Evolutionary conservation across 1,140 invertebrate genomes (phyloP), one percentile per base, ranked within the genome.

Genomic region (Rhagoletis pomonella): DNA sequence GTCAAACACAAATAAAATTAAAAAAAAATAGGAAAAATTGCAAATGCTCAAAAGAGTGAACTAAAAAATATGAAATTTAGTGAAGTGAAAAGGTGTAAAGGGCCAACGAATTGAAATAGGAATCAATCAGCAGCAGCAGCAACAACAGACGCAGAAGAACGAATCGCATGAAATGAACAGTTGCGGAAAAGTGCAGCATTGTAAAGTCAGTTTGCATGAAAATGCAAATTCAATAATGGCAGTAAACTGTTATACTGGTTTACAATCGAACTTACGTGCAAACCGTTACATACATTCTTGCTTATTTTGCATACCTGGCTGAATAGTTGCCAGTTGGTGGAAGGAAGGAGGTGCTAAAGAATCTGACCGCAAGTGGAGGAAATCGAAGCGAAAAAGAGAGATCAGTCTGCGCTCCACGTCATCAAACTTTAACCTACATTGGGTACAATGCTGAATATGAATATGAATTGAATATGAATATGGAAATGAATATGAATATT

Each of bases 141-240:
- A 29, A 10, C 29, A 39, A 1, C 60, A 9, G 60, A 14, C 9
- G 29, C 64, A 67, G 6, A 39, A 39, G 29, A 29, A 14, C 14
- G 3, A 42, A n/a, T 17, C 4, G 73, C 73, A 29, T 55, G 19
- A 19, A 29, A 50, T 67, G 29, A 19, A 29, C 29, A 29, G 29
- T 67, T 58, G 47, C 55, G n/a, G 14, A 81, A 81, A 81, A 55
- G 3, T 81, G 73, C 47, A 81, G 55, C 47, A 47, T 81, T 81
- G 47, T 55, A 55, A 81, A 81, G 44, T 55, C 44, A 73, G n/a
- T 81, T 44, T 47, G 73, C 47, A 81, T 81, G 73, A 81, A 81
- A 81, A 50, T 81, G 73, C 47, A 81, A 81, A 81, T 81, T 55
- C 73, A 55, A 81, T 81, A 81, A 81, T 55, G 10, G 69, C 17